phyloP scores from a whole-genome alignment of 2,888 invertebrate genomes.

The Teleiodes luculella region DNA sequence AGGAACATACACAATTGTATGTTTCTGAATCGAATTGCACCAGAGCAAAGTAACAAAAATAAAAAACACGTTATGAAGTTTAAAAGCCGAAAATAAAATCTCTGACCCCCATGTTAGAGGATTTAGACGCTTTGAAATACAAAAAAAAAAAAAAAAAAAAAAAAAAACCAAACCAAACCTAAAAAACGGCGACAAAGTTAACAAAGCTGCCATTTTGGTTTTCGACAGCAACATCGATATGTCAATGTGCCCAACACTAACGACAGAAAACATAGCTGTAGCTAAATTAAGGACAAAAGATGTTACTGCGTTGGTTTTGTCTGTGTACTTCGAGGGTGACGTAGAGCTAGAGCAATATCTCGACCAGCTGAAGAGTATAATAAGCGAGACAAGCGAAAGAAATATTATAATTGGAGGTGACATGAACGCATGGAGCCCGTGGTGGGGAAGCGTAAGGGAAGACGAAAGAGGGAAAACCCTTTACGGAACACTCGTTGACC shows the following conservation, averaged over 20 bases:
- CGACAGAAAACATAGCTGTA: constrained; percentile 8
- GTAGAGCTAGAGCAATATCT: not conserved
- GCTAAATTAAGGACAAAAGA: not conserved
- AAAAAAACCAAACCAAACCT: no score
- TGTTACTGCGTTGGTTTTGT: not conserved
- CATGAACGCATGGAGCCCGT: constrained; percentile 8
- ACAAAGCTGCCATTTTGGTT: constrained; percentile 14
- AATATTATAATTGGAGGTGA: not conserved
- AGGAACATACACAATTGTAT: no score
- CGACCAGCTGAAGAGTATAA: not conserved
- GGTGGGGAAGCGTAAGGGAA: constrained; percentile 22
- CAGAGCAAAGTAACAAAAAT: no score
- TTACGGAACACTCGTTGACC: constrained; percentile 3
- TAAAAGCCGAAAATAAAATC: no score
- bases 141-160: no score
- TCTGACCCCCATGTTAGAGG: no score
- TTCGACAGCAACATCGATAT: no score
- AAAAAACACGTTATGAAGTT: no score
- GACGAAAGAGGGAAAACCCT: constrained; percentile 22
- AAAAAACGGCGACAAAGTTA: not conserved
- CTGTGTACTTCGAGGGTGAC: not conserved
- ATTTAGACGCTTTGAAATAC: no score
- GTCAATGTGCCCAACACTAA: not conserved
- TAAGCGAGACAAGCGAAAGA: not conserved
- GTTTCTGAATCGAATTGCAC: no score